These are phyloP conservation scores for Macaca mulatta DNA, from an alignment of 2,113 vertebrate species.

Conservation along the genomic window DNA sequence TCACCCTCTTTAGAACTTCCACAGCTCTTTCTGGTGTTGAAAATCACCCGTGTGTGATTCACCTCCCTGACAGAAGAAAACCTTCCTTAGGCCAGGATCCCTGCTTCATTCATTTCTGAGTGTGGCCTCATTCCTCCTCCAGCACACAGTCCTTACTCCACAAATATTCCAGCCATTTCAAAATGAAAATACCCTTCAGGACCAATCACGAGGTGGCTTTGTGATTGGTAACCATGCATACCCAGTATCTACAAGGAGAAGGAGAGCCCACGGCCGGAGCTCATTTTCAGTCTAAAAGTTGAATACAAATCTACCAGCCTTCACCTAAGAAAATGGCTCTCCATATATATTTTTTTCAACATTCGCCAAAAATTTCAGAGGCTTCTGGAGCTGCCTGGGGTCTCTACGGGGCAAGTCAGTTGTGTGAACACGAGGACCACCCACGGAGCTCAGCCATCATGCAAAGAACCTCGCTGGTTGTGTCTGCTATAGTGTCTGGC, in stretches of 20 bases:
- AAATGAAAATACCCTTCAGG: not conserved
- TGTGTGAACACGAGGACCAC: conserved; percentile 70
- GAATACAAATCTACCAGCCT: not conserved
- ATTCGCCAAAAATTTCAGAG: not conserved
- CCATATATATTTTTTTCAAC: not conserved
- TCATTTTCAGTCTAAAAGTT: not conserved
- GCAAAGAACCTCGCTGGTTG: not conserved
- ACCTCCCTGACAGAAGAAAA: not conserved
- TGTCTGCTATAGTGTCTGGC: conserved; percentile 55
- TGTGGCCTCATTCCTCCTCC: not conserved
- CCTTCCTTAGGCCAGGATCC: not conserved
- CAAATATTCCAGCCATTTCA: not conserved
- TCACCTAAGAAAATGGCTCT: not conserved
- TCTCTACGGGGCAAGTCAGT: not conserved
- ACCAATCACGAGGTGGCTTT: not conserved
- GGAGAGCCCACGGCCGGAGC: accelerated
- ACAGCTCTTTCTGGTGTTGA: not conserved
- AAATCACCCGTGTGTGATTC: not conserved
- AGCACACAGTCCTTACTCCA: not conserved
- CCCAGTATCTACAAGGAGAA: not conserved
- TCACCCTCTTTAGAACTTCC: not conserved
- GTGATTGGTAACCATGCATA: not conserved
- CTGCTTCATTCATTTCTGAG: not conserved
- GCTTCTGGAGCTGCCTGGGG: not conserved
- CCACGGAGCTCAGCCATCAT: conserved; percentile 29